These are phyloP conservation scores for Cataglyphis cursor DNA, from an alignment of 2,888 invertebrate genomes.

Conservation along the genomic window DNA sequence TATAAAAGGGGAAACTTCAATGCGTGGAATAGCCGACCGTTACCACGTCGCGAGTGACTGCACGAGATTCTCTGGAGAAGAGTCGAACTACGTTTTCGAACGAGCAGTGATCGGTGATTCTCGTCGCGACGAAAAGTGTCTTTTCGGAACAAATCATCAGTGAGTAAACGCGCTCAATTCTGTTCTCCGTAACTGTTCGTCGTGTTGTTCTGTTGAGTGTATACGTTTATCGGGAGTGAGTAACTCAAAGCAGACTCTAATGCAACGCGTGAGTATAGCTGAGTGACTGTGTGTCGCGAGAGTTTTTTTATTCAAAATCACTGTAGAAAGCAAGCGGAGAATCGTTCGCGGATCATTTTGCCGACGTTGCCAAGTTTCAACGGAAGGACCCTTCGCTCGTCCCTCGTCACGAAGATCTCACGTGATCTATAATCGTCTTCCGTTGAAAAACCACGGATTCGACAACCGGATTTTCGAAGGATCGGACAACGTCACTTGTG, in stretches of 20 bases:
- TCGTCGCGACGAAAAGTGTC: not conserved
- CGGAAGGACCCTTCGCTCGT: not conserved
- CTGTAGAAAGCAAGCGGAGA: not conserved
- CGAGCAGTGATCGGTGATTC: not conserved
- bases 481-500: not conserved
- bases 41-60: constrained; percentile 40
- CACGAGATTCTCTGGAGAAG: constrained; percentile 10
- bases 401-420: constrained; percentile 11
- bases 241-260: not conserved
- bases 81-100: not conserved
- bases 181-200: not conserved
- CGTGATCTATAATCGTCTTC: constrained; percentile 33
- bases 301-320: not conserved
- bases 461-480: not conserved
- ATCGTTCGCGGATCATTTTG: not conserved
- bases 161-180: not conserved
- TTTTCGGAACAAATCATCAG: not conserved
- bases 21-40: constrained; percentile 42
- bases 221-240: not conserved
- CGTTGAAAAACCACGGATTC: not conserved
- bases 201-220: not conserved
- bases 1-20: constrained; percentile 37
- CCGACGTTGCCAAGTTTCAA: not conserved
- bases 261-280: not conserved
- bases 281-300: constrained; percentile 23